phyloP scores from a whole-genome alignment of 2,797 vertebrate genomes.

The Danio jaintianensis region DNA sequence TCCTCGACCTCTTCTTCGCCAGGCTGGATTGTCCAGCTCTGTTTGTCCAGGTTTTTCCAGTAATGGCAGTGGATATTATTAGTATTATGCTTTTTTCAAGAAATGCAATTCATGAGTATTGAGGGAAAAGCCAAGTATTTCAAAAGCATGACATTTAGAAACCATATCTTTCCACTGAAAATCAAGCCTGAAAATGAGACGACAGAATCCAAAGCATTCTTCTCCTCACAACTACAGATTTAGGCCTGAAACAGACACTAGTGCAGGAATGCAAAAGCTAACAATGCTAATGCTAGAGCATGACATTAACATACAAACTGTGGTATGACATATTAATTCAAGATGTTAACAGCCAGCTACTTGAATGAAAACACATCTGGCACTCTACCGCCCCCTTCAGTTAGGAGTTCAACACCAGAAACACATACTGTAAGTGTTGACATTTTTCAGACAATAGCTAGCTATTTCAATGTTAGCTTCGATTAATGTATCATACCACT shows the following conservation, averaged over 20 bases:
- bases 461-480: no score
- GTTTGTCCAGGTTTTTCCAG: conserved; percentile 23
- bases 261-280: not conserved
- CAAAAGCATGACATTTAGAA: not conserved
- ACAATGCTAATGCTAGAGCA: no score
- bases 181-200: conserved; percentile 8
- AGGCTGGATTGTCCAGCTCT: not conserved
- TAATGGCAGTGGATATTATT: conserved; percentile 3
- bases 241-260: not conserved
- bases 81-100: not conserved
- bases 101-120: conserved; percentile 14
- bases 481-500: no score
- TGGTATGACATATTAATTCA: no score
- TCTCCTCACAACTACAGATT: not conserved
- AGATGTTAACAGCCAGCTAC: not conserved
- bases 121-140: not conserved
- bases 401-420: not conserved
- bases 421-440: not conserved
- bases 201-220: not conserved
- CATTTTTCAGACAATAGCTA: no score
- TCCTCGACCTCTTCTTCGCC: not conserved
- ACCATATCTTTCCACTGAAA: not conserved
- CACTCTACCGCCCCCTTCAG: not conserved
- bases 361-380: not conserved
- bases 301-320: no score